Percentiles rank a stretch among this genome's conserved stretches.
Conservation (phyloP, 2,888 invertebrate species). For the Ectemnius continuus region DNA sequence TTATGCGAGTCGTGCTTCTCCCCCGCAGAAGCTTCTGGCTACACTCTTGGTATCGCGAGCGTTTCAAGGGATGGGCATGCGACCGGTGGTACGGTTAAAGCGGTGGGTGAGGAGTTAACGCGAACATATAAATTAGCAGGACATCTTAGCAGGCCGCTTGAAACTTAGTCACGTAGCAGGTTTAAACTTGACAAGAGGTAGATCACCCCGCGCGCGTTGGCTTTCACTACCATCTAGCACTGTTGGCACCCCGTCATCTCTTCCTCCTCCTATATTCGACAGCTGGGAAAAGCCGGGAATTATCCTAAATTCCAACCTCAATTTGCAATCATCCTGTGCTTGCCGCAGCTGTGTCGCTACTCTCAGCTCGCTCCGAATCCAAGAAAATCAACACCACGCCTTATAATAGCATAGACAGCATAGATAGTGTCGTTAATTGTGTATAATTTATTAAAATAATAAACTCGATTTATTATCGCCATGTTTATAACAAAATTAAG, state of each 20-base stretch:
- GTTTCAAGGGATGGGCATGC: constrained; percentile 51
- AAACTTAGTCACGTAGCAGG: constrained; percentile 77
- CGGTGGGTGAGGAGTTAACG: constrained; percentile 72
- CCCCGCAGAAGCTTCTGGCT: constrained; percentile 70
- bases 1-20: constrained; percentile 75
- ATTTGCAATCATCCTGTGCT: constrained; percentile 11
- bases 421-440: too few relatives aligned
- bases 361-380: too few relatives aligned
- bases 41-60: constrained; percentile 47
- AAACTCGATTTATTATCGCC: too few relatives aligned
- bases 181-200: constrained; percentile 77
- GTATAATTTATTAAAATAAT: too few relatives aligned
- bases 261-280: constrained; percentile 37
- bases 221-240: constrained; percentile 18
- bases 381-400: too few relatives aligned
- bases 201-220: constrained; percentile 61
- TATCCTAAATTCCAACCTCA: constrained; percentile 36
- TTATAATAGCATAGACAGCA: too few relatives aligned
- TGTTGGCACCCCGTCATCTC: constrained; percentile 56
- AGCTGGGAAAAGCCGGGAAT: constrained; percentile 36
- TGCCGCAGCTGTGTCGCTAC: too few relatives aligned
- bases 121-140: constrained; percentile 78
- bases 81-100: constrained; percentile 39
- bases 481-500: too few relatives aligned
- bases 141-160: constrained; percentile 78